Percentiles rank a stretch among this genome's conserved stretches.
These are phyloP conservation scores for Tenebrio molitor DNA, from an alignment of 1,140 invertebrate genomes.

Conservation along the genomic window DNA sequence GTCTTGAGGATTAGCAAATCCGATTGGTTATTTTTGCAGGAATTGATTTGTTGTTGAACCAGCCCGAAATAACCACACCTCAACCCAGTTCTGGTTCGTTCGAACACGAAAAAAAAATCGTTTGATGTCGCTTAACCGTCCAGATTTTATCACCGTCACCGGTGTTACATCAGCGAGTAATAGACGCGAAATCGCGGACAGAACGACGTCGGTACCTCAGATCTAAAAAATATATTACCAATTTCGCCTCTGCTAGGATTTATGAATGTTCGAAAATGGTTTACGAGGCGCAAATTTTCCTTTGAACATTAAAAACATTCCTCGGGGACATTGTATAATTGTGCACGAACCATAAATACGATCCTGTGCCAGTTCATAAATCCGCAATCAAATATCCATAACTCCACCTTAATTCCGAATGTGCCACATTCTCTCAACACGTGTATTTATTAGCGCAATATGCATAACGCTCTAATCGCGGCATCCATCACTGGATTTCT, in stretches of 20 bases:
- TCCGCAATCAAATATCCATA: constrained; percentile 36
- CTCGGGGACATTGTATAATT: constrained; percentile 31
- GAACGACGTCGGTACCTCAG: neutral
- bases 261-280: constrained; percentile 33
- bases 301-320: constrained; percentile 40
- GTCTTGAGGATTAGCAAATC: too few relatives aligned
- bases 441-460: constrained; percentile 43
- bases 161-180: too few relatives aligned
- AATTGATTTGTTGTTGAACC: too few relatives aligned
- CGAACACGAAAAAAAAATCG: too few relatives aligned
- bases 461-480: constrained; percentile 39
- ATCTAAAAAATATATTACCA: constrained; percentile 6
- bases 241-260: neutral
- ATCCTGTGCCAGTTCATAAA: constrained; percentile 37
- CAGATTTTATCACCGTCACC: too few relatives aligned
- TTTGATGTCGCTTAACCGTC: too few relatives aligned
- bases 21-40: too few relatives aligned
- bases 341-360: constrained; percentile 30
- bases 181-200: too few relatives aligned
- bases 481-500: constrained; percentile 43
- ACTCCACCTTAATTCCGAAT: constrained; percentile 28
- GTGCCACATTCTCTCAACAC: constrained; percentile 26
- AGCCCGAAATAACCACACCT: too few relatives aligned
- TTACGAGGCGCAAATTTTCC: constrained; percentile 32
- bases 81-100: too few relatives aligned